Evolutionary conservation across 2,113 vertebrate species (phyloP).

Genomic region (Psilopsiagon aymara): DNA sequence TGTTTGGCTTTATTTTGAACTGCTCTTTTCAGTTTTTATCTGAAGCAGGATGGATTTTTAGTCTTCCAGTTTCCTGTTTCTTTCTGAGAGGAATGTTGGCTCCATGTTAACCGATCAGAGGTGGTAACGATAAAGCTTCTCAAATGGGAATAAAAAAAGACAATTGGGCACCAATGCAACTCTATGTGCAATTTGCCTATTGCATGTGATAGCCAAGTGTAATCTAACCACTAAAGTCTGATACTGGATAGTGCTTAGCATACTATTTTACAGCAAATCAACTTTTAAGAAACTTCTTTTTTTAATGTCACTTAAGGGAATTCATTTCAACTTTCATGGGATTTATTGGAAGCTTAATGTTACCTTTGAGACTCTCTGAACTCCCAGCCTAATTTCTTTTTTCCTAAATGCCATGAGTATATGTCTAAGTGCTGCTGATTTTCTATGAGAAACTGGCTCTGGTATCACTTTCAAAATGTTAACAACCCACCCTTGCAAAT

Average conservation of each 20-base stretch:
- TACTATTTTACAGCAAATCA: neutral
- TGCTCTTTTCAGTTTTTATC: neutral
- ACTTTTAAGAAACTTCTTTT: neutral
- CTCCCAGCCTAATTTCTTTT: neutral
- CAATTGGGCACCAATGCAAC: fast-evolving
- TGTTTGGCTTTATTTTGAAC: neutral
- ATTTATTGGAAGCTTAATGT: neutral
- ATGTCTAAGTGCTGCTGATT: conserved; percentile 12
- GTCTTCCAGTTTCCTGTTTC: neutral
- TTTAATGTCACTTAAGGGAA: neutral
- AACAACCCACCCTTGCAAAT: neutral
- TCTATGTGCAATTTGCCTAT: neutral
- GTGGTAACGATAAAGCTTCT: neutral
- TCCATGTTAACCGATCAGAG: neutral
- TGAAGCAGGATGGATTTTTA: neutral
- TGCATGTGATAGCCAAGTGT: neutral
- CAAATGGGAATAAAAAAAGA: neutral
- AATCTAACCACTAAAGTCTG: neutral
- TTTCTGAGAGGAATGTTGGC: neutral
- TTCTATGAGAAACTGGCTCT: neutral
- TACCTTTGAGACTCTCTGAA: conserved; percentile 2
- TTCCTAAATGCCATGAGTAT: neutral
- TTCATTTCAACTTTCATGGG: neutral
- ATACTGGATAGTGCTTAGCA: neutral
- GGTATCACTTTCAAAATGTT: neutral